Conservation (phyloP, 2,797 vertebrate species). For the Acrossocheilus wenchowensis region DNA sequence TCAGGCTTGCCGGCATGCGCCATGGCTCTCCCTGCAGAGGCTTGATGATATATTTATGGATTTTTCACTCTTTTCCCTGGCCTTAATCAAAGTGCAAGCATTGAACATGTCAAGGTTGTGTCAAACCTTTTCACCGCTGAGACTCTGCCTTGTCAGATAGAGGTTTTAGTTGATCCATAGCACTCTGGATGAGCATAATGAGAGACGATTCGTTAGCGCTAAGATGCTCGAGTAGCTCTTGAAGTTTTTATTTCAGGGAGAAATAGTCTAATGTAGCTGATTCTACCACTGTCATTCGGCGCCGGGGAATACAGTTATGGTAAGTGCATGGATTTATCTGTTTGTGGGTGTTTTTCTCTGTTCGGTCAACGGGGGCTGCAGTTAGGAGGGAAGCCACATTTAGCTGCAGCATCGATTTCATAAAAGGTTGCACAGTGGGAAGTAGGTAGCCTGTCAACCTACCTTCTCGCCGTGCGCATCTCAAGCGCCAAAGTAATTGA, state of each 20-base stretch:
- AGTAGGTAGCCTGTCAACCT: constrained; percentile 75
- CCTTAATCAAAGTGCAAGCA: constrained; percentile 46
- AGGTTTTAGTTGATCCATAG: constrained; percentile 34
- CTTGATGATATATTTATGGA: constrained; percentile 62
- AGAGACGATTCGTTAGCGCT: constrained; percentile 28
- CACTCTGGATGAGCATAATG: constrained; percentile 26
- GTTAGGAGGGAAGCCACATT: constrained; percentile 73
- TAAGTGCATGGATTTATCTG: constrained; percentile 72
- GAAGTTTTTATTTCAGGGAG: constrained; percentile 9
- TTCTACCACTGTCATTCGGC: neutral
- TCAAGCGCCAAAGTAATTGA: constrained; percentile 71
- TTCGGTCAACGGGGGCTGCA: constrained; percentile 63
- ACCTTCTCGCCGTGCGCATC: constrained; percentile 65
- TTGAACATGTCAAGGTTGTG: constrained; percentile 45
- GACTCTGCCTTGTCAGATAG: constrained; percentile 36
- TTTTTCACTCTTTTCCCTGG: constrained; percentile 57
- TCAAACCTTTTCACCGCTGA: constrained; percentile 38
- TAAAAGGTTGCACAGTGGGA: constrained; percentile 78
- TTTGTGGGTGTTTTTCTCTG: constrained; percentile 75
- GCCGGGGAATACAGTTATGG: constrained; percentile 16
- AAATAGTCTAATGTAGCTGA: neutral
- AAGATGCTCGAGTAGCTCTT: neutral
- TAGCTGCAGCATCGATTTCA: constrained; percentile 80
- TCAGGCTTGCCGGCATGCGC: constrained; percentile 33
- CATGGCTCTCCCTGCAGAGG: constrained; percentile 16